phyloP scores from a whole-genome alignment of 2,113 vertebrate species.

The Alectura lathami region DNA sequence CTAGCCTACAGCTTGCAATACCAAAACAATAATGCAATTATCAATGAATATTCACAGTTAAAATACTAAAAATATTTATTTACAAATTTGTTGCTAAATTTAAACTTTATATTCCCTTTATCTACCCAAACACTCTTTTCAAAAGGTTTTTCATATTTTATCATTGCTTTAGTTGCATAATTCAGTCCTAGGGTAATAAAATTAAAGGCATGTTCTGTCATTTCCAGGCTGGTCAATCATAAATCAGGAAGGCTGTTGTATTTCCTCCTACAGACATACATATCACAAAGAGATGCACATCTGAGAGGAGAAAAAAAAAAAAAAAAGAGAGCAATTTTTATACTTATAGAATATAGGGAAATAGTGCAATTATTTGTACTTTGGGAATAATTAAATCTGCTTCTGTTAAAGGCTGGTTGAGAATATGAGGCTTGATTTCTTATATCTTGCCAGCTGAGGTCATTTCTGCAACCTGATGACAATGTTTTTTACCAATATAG shows the following conservation, averaged over 20 bases:
- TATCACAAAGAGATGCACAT: background rate
- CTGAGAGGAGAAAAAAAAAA: too few relatives aligned
- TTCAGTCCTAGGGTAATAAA: background rate
- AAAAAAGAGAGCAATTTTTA: background rate
- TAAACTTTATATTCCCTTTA: background rate
- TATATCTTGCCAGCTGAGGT: conserved; percentile 44
- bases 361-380: background rate
- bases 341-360: background rate
- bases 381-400: background rate
- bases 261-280: background rate
- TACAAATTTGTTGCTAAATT: background rate
- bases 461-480: conserved; percentile 64
- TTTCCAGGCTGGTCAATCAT: background rate
- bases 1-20: background rate
- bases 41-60: background rate
- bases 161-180: background rate
- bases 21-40: background rate
- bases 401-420: background rate
- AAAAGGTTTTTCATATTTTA: background rate
- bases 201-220: background rate
- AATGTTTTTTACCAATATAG: conserved; percentile 72
- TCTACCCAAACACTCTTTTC: background rate
- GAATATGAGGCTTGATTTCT: conserved; percentile 58
- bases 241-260: background rate
- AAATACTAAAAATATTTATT: background rate